Conservation (phyloP, 2,888 invertebrate genomes). For the Keiferia lycopersicella region DNA sequence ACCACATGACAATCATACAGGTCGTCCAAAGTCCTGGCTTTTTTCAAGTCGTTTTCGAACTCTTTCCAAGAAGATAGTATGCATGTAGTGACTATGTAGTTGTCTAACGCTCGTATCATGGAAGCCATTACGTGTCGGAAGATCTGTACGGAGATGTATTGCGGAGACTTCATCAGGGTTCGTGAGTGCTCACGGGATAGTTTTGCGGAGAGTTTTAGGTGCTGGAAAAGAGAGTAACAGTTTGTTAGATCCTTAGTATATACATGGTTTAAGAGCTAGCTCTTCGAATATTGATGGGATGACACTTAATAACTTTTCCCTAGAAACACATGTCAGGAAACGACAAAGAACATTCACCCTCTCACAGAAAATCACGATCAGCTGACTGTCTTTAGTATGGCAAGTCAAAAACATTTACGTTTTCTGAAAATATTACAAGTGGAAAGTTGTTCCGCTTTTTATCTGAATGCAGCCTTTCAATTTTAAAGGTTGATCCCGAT, state of each 20-base stretch:
- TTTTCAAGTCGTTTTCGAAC: constrained; percentile 85
- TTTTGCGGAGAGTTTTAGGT: constrained; percentile 83
- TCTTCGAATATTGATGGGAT: no score
- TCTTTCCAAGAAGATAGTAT: constrained; percentile 86
- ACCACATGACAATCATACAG: constrained; percentile 86
- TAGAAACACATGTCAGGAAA: no score
- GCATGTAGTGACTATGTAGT: constrained; percentile 89
- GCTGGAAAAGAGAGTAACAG: constrained; percentile 60
- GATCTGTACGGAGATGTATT: constrained; percentile 86
- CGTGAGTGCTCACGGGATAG: constrained; percentile 67
- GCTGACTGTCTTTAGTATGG: no score
- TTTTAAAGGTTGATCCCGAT: no score
- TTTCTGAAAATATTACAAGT: no score
- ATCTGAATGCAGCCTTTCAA: no score
- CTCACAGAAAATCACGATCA: no score
- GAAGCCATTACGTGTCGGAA: constrained; percentile 89
- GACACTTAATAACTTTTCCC: no score
- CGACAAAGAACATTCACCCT: no score
- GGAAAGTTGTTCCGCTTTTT: no score
- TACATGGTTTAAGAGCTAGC: no score
- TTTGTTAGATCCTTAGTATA: not conserved
- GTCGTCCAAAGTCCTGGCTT: constrained; percentile 85
- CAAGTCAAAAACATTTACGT: no score
- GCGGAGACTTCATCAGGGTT: constrained; percentile 81
- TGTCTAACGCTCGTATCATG: constrained; percentile 87